Base-by-base conservation (phyloP, 2,888 invertebrate species). In the Hydroisotoma schaefferi region DNA sequence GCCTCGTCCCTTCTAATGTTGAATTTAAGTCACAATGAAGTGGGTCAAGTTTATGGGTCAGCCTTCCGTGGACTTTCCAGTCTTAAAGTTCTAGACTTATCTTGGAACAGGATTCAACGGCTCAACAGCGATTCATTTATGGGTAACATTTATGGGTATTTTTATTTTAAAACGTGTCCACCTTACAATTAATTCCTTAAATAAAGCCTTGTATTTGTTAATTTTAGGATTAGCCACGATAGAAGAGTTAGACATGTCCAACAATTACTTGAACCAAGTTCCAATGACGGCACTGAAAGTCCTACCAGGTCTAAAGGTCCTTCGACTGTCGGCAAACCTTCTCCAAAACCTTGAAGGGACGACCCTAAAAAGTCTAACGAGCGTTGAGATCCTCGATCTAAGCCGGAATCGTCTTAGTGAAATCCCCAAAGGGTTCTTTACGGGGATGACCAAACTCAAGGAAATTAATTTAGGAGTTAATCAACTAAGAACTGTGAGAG, bases 61-160 rank as follows among this genome's bases (percentile, higher is more conserved):
- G 84, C 90, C 0, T 87, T 93, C 72, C 78, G 81, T 55, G 85
- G 85, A 10, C 80, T 92, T 63, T 79, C 81, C 27, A 82, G 82
- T 65, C 80, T 92, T 23, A 82, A 84, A 73, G 81, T 81, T 65
- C 81, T 93, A 29, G 86, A 86, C 75, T 78, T 92, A 51, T 85
- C 87, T 2, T 84, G 86, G 68, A 94, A 94, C 78, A 83, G 87
- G 67, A 81, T 93, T 18, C 83, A 84, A 8, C 85, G 86, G 73
- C 84, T 93, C 74, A 90, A 91, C 76, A 90, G 90, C 76, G 89
- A 90, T 75, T 86, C 89, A 55, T 90, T 92, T 74, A 84, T 85
- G 76, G 84, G 81, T 78, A 75, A 40, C 20, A 27, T 15, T 8
- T 15, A 49, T 46, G 6, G 18, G 18, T 22, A 15, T 23, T 46